Evolutionary conservation across 2,113 vertebrate species (phyloP), one percentile per base, ranked within the genome.

Genomic region (Trichechus manatus): DNA sequence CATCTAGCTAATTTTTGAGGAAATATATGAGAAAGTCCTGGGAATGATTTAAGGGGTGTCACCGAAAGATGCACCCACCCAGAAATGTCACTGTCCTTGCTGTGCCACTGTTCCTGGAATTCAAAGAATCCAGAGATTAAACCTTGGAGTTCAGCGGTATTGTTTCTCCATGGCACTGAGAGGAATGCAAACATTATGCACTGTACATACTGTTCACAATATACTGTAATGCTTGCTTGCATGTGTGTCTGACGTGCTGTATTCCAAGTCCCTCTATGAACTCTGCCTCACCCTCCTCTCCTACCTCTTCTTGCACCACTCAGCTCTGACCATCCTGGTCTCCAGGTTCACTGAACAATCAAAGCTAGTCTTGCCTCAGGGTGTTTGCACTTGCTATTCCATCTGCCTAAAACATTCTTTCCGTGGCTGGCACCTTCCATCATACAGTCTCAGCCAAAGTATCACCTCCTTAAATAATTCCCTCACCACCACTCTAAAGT

Each of bases 321-420:
- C 15, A 14, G 10, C 64, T 78, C 63, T 36, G 23, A 47, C 8
- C 61, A 77, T 59, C 29, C 31, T 59, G 89, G n/a, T 6, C 63
- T 68, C 44, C n/a, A 15, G 29, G 59, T 81, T 87, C 50, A 66
- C 1, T 10, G 20, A 56, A n/a, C 13, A 64, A 85, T 25, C 36
- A 72, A 87, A 68, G 33, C 36, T 91, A 19, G 5, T 42, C 17
- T 82, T 91, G 72, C 36, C 33, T 89, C 29, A 78, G 39, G 33
- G 2, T 68, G 61, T 84, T 87, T 87, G 64, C 17, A 64, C 39
- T 93, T 92, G 8, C 23, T 36, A 25, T 72, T 33, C 19, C 25
- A 84, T 78, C 36, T 88, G 33, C 66, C 86, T 93, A 91, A 66
- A 88, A 61, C 0, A 59, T 82, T 89, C 93, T 93, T 68, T 94